Evolutionary conservation across 2,888 invertebrate species (phyloP).

Genomic region (Synergus itoensis): DNA sequence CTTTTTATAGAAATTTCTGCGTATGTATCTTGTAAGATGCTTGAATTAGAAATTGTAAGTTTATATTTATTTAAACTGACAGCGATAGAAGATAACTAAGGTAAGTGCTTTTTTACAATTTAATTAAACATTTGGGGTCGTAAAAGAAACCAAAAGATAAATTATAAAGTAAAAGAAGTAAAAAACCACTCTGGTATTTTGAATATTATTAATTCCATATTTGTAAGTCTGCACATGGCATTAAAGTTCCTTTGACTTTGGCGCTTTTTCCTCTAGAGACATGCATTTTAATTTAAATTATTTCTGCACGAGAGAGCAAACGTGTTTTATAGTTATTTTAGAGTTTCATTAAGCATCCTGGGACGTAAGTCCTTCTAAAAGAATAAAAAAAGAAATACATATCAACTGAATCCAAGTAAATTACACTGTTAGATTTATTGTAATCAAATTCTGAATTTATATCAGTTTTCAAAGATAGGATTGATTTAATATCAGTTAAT

Average conservation of each 20-base stretch:
- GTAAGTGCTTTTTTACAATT: not conserved
- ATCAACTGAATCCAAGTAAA: no score
- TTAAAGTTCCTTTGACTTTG: slow-evolving; percentile 34
- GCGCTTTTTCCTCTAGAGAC: slow-evolving; percentile 28
- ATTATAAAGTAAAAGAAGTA: not conserved
- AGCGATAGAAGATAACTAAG: not conserved
- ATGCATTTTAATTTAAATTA: slow-evolving; percentile 37
- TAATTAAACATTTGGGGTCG: not conserved
- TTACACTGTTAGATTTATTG: no score
- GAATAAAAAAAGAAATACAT: not conserved
- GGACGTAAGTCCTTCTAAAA: not conserved
- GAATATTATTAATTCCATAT: slow-evolving; percentile 35
- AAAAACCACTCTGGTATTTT: slow-evolving; percentile 14
- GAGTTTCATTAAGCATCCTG: slow-evolving; percentile 12
- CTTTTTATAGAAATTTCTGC: not conserved
- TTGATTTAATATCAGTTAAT: no score
- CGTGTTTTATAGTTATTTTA: slow-evolving; percentile 11
- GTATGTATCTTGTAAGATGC: not conserved
- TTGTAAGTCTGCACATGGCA: slow-evolving; percentile 2
- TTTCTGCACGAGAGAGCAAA: slow-evolving; percentile 7
- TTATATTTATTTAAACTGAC: no score
- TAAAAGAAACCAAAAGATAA: not conserved
- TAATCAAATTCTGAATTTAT: no score
- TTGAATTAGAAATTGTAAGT: no score
- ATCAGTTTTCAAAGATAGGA: no score